phyloP scores from a whole-genome alignment of 2,888 invertebrate species.

The Caenorhabditis afra region DNA sequence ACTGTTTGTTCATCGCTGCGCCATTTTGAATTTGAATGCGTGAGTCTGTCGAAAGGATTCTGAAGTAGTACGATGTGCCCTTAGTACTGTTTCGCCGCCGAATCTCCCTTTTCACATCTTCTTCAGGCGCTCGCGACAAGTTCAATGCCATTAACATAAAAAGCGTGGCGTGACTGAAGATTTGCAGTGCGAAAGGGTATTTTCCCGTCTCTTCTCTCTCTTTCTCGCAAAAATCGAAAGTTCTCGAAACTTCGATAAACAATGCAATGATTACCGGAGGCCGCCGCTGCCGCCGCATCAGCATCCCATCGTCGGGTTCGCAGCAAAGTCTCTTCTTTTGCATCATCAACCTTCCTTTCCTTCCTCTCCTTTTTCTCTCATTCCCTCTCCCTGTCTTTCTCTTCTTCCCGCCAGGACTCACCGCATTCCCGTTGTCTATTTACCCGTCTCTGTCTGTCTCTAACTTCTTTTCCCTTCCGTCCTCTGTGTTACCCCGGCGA shows the following conservation, averaged over 20 bases:
- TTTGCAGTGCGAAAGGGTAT: neutral
- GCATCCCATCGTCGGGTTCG: slow-evolving; percentile 43
- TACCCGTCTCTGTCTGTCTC: slow-evolving; percentile 37
- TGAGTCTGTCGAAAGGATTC: slow-evolving; percentile 12
- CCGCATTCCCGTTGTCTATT: slow-evolving; percentile 45
- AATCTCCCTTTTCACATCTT: neutral
- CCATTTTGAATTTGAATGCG: slow-evolving; percentile 35
- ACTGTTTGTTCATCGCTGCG: slow-evolving; percentile 43
- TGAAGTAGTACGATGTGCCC: too few relatives aligned
- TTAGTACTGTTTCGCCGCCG: neutral
- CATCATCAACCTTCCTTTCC: slow-evolving; percentile 35
- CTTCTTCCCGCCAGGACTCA: slow-evolving; percentile 34
- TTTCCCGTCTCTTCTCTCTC: slow-evolving; percentile 2
- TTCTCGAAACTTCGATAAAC: slow-evolving; percentile 43
- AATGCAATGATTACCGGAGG: slow-evolving; percentile 41
- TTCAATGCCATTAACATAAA: neutral
- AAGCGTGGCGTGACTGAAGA: neutral
- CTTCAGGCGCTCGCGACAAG: too few relatives aligned
- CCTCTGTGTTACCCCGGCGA: slow-evolving; percentile 27
- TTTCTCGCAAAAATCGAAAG: slow-evolving; percentile 24
- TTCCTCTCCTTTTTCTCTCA: neutral
- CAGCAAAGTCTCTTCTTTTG: slow-evolving; percentile 42
- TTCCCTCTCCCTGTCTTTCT: slow-evolving; percentile 16
- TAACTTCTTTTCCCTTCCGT: slow-evolving; percentile 9
- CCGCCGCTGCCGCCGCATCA: slow-evolving; percentile 27